Conservation (phyloP, 2,888 invertebrate species). For the Cynaeus angustus region DNA sequence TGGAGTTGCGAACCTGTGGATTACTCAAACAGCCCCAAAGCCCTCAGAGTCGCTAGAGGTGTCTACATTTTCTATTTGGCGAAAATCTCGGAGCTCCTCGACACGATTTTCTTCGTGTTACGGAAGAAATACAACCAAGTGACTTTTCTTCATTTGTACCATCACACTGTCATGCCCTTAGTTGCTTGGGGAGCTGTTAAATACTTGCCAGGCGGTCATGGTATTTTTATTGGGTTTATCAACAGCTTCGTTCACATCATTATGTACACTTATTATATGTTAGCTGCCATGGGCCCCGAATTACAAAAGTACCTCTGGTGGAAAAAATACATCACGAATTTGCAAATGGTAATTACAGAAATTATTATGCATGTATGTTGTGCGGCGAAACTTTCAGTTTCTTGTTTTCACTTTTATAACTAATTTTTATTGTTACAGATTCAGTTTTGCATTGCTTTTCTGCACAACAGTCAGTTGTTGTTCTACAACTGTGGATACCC, state of each 20-base stretch:
- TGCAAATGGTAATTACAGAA: constrained; percentile 80
- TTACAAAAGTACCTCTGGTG: constrained; percentile 86
- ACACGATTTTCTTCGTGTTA: constrained; percentile 94
- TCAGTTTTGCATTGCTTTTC: constrained; percentile 91
- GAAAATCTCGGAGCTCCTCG: constrained; percentile 91
- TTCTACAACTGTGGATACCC: constrained; percentile 94
- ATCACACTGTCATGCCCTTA: constrained; percentile 96
- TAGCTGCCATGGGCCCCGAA: constrained; percentile 84
- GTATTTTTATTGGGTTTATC: constrained; percentile 80
- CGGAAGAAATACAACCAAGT: constrained; percentile 93
- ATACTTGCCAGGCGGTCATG: constrained; percentile 83
- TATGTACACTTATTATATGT: constrained; percentile 88
- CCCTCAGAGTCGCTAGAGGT: constrained; percentile 83
- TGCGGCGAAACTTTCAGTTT: constrained; percentile 31
- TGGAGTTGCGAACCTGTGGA: constrained; percentile 95
- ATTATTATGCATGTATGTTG: constrained; percentile 8
- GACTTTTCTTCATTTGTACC: constrained; percentile 93
- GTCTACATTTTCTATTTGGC: constrained; percentile 92
- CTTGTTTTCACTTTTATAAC: constrained; percentile 55
- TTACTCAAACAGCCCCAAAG: constrained; percentile 83
- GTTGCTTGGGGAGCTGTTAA: constrained; percentile 95
- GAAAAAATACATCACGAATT: constrained; percentile 88
- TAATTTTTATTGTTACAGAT: constrained; percentile 76
- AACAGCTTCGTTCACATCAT: constrained; percentile 87
- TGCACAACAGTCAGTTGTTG: constrained; percentile 89